These are phyloP conservation scores for Syrmaticus mikado DNA, from an alignment of 2,113 vertebrate species.

Conservation along the genomic window DNA sequence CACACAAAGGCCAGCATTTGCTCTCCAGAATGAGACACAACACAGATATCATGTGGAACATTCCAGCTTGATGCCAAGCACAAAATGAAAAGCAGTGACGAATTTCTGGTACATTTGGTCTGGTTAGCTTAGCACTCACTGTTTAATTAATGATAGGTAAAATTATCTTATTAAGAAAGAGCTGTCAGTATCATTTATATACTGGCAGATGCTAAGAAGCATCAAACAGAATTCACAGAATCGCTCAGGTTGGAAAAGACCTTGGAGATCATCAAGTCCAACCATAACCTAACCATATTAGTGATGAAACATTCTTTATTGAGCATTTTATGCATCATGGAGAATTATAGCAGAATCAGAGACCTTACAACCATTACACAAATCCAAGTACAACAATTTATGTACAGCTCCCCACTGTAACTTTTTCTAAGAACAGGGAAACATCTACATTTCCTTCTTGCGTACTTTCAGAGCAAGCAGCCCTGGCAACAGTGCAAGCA, in stretches of 20 bases:
- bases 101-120: not conserved
- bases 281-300: too few species aligned
- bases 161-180: not conserved
- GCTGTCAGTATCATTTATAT: not conserved
- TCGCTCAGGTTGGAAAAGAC: too few species aligned
- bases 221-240: not conserved
- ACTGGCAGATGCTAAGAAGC: not conserved
- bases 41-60: not conserved
- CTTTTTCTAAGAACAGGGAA: not conserved
- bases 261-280: too few species aligned
- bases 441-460: not conserved
- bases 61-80: not conserved
- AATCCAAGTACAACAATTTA: not conserved
- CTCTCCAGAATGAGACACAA: not conserved
- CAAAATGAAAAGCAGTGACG: not conserved
- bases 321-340: not conserved
- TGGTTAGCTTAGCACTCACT: not conserved
- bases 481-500: not conserved
- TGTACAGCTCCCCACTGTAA: not conserved
- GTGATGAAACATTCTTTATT: accelerated
- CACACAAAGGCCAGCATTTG: not conserved
- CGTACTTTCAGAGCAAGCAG: not conserved
- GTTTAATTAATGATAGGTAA: not conserved
- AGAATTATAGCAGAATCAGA: not conserved
- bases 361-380: not conserved